phyloP scores from a whole-genome alignment of 1,140 invertebrate genomes.

The Aphelenchoides besseyi region DNA sequence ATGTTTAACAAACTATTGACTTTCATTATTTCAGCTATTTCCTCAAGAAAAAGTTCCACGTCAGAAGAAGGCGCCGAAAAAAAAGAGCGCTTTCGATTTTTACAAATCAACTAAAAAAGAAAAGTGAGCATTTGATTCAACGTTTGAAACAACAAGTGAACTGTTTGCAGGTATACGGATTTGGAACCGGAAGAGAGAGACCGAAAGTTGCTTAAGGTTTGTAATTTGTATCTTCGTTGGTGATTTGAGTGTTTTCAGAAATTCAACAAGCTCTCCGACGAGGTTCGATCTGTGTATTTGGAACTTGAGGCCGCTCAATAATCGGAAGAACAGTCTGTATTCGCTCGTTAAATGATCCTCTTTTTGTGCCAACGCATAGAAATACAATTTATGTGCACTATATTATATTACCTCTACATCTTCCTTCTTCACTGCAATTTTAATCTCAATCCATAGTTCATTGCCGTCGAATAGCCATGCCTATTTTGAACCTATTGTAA shows the following conservation, averaged over 20 bases:
- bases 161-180: not conserved
- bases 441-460: not conserved
- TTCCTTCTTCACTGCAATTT: not conserved
- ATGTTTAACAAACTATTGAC: not conserved
- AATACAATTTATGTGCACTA: not conserved
- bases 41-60: not conserved
- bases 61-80: not conserved
- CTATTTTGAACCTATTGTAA: not conserved
- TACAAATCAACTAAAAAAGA: not conserved
- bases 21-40: not conserved
- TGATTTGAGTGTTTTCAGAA: not conserved
- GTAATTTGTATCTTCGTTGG: not conserved
- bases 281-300: not conserved
- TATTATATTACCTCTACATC: not conserved
- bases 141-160: not conserved
- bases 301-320: not conserved
- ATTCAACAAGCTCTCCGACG: constrained; percentile 9
- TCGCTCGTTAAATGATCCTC: not conserved
- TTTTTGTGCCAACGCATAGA: not conserved
- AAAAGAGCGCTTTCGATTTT: constrained; percentile 5
- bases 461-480: not conserved
- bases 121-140: not conserved
- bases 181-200: not conserved
- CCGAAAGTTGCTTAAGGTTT: not conserved
- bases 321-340: not conserved